A percentile compares a stretch with the other conserved stretches of the same genome.
Conservation (phyloP, 2,113 vertebrate species). For the Meleagris gallopavo region DNA sequence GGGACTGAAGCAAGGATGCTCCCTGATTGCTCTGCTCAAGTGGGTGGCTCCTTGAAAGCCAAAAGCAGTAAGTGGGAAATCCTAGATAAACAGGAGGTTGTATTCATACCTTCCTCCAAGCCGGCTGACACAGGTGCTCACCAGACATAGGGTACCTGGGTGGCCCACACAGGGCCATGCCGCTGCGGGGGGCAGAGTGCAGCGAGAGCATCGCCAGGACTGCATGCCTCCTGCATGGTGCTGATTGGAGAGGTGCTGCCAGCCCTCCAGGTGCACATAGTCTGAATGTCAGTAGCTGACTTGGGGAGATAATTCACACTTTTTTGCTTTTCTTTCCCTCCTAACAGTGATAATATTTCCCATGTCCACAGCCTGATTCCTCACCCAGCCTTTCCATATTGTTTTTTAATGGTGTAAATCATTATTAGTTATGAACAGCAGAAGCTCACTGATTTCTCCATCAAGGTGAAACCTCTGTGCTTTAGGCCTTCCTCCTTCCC, state of each 20-base stretch:
- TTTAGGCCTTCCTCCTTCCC: background rate
- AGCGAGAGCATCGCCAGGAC: rapidly evolving
- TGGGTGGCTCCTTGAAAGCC: background rate
- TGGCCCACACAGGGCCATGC: background rate
- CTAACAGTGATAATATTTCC: background rate
- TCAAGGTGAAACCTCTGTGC: background rate
- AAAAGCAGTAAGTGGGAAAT: constrained; percentile 5
- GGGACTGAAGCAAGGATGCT: background rate
- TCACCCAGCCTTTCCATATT: constrained; percentile 17
- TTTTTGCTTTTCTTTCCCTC: background rate
- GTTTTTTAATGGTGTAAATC: constrained; percentile 50
- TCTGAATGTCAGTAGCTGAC: background rate
- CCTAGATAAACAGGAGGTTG: constrained; percentile 20
- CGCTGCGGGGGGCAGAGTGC: background rate
- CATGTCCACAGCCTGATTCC: background rate
- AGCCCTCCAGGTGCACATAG: background rate
- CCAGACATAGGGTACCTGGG: constrained; percentile 56
- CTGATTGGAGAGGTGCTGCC: background rate
- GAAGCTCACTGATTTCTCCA: background rate
- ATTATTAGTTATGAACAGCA: background rate
- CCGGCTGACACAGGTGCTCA: constrained; percentile 53
- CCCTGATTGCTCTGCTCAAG: background rate
- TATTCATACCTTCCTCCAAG: constrained; percentile 39
- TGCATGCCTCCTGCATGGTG: background rate
- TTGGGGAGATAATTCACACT: background rate